Conservation (phyloP, 2,888 invertebrate species). For the Dryadula phaetusa region DNA sequence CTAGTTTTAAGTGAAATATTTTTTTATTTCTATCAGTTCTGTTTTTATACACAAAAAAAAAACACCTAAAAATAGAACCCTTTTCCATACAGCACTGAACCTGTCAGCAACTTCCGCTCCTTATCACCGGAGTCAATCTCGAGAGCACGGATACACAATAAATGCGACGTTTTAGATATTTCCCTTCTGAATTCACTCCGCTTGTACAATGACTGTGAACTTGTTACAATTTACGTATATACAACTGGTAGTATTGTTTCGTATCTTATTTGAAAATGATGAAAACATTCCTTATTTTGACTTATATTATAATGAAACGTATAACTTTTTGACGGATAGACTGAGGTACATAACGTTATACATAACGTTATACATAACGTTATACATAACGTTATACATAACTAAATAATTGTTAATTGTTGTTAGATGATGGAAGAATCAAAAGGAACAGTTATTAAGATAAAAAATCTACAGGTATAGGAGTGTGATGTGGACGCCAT, state of each 20-base stretch:
- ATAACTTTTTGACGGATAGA: neutral
- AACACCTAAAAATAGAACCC: constrained; percentile 4
- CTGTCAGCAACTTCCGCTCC: constrained; percentile 28
- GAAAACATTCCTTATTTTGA: neutral
- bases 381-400: too few species aligned
- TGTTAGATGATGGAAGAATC: too few species aligned
- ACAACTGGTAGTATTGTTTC: neutral
- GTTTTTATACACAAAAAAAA: too few species aligned
- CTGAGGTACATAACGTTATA: too few species aligned
- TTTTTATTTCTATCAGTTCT: too few species aligned
- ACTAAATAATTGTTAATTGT: too few species aligned
- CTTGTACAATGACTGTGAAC: constrained; percentile 14
- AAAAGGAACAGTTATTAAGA: too few species aligned
- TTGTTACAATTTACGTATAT: constrained; percentile 25
- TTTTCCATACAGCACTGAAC: constrained; percentile 5
- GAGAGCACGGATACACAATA: constrained; percentile 31
- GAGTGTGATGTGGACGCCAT: too few species aligned
- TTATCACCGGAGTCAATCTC: constrained; percentile 31
- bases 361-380: too few species aligned
- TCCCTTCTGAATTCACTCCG: constrained; percentile 26
- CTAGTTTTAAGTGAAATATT: too few species aligned
- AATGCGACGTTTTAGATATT: constrained; percentile 32
- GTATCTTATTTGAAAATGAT: neutral
- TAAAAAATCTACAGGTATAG: too few species aligned
- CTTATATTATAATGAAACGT: neutral